These are phyloP conservation scores for Tauraco erythrolophus DNA, from an alignment of 2,113 vertebrate species.

Conservation along the genomic window DNA sequence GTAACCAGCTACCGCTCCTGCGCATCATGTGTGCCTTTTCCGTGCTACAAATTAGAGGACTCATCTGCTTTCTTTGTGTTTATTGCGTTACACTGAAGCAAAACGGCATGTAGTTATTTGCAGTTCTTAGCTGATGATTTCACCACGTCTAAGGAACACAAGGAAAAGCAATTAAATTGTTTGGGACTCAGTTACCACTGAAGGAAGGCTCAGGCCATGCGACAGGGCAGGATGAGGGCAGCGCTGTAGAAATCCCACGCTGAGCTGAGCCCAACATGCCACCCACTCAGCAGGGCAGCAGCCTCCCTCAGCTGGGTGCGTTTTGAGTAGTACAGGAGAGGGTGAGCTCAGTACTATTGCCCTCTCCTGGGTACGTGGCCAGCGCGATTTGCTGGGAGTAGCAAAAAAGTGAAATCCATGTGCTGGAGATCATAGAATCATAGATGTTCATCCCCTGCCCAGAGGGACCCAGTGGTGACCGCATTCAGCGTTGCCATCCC, in stretches of 20 bases:
- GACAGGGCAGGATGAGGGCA: background rate
- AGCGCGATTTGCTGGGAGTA: background rate
- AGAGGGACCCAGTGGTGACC: background rate
- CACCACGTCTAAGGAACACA: background rate
- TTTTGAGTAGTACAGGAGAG: background rate
- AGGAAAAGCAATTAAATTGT: background rate
- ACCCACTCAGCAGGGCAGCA: fast-evolving
- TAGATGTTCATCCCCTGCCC: background rate
- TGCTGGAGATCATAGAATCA: too few relatives aligned
- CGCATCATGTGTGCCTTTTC: fast-evolving
- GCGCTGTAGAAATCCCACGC: fast-evolving
- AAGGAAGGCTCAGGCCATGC: background rate
- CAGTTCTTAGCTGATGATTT: conserved; percentile 6
- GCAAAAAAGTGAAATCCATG: fast-evolving
- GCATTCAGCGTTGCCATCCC: background rate
- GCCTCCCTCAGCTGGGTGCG: background rate
- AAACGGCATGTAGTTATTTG: background rate
- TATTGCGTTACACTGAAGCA: background rate
- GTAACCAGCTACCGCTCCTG: background rate
- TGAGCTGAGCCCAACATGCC: background rate
- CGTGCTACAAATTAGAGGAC: background rate
- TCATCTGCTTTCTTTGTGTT: background rate
- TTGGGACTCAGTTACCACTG: background rate
- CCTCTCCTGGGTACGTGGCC: background rate
- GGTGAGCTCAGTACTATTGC: background rate